phyloP scores from a whole-genome alignment of 2,888 invertebrate species.

The Reticulitermes lucifugus region DNA sequence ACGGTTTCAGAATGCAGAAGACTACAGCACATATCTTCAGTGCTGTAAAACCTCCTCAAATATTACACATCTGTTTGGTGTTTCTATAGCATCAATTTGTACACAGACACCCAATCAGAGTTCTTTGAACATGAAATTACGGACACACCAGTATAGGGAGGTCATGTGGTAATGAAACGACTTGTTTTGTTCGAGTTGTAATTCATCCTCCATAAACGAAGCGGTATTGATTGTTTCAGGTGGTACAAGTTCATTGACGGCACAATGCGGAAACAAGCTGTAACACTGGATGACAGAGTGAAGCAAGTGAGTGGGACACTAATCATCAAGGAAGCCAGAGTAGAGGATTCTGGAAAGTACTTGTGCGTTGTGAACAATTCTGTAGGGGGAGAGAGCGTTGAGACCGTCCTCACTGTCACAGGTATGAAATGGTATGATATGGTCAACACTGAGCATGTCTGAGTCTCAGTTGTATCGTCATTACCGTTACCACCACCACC shows the following conservation, averaged over 20 bases:
- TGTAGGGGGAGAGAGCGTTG: slow-evolving; percentile 91
- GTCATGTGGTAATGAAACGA: too few species aligned
- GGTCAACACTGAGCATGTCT: too few species aligned
- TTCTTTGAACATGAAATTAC: too few species aligned
- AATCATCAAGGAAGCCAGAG: slow-evolving; percentile 90
- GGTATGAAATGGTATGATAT: slow-evolving; percentile 59
- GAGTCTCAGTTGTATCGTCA: too few species aligned
- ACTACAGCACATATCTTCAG: too few species aligned
- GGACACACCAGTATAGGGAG: too few species aligned
- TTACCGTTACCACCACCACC: too few species aligned
- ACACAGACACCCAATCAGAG: too few species aligned
- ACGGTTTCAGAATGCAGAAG: too few species aligned
- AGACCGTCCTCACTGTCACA: slow-evolving; percentile 91
- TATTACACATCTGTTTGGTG: too few species aligned
- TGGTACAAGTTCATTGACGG: slow-evolving; percentile 96
- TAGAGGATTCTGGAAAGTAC: slow-evolving; percentile 95
- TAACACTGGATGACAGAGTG: slow-evolving; percentile 88
- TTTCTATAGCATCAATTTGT: too few species aligned
- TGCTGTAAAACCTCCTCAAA: too few species aligned
- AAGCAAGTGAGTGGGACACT: slow-evolving; percentile 94
- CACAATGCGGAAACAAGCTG: slow-evolving; percentile 86
- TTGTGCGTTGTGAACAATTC: slow-evolving; percentile 95
- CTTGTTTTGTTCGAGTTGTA: neutral
- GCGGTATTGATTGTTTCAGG: slow-evolving; percentile 72
- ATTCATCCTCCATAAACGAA: neutral